Evolutionary conservation across 2,113 vertebrate species (phyloP).

Genomic region (Hypanus sabinus): DNA sequence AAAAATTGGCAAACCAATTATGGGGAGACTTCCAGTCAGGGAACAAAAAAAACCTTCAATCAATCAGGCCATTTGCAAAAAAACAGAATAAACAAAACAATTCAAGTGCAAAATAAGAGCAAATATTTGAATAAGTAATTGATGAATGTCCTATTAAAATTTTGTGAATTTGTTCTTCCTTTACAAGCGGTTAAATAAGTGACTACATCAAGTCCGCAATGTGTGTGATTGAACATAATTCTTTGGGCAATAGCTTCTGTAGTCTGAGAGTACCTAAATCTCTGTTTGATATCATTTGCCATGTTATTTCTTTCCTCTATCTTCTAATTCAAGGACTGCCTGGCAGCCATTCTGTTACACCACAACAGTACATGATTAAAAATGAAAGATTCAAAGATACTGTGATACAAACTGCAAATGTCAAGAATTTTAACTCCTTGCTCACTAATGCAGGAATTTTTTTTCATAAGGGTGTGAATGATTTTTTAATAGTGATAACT

Average conservation of each 20-base stretch:
- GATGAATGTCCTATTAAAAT: not conserved
- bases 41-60: not conserved
- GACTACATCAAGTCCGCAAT: not conserved
- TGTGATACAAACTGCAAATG: constrained; percentile 17
- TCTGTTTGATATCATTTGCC: not conserved
- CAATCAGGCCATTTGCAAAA: not conserved
- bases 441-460: not conserved
- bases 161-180: not conserved
- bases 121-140: constrained; percentile 26
- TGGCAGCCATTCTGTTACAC: not conserved
- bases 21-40: not conserved
- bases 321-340: not conserved
- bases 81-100: not conserved
- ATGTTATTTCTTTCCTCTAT: not conserved
- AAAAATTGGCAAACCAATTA: not conserved
- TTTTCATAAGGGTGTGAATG: not conserved
- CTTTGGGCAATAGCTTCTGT: not conserved
- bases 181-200: not conserved
- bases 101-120: not conserved
- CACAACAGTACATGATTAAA: constrained; percentile 17
- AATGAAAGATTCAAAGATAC: constrained; percentile 2
- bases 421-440: not conserved
- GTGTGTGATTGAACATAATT: too few relatives aligned
- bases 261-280: not conserved
- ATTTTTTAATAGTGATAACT: not conserved